phyloP scores from a whole-genome alignment of 2,113 vertebrate species.

The Chaetops frenatus region DNA sequence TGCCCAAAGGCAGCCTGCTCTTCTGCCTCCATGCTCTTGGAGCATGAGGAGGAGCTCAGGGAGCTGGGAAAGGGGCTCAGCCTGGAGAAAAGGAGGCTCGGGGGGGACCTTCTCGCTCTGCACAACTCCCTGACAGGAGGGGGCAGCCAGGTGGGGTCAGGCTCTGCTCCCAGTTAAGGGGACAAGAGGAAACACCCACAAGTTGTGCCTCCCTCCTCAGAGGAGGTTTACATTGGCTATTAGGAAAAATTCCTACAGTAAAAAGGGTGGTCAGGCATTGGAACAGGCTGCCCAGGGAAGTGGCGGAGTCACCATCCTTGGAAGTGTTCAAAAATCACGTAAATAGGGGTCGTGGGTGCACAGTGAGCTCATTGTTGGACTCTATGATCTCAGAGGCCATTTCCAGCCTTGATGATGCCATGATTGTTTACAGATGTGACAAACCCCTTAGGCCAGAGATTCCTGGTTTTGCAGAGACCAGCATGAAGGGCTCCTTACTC shows the following conservation, averaged over 20 bases:
- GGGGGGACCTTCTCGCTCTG: not conserved
- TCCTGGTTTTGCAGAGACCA: not conserved
- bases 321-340: not conserved
- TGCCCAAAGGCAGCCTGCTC: not conserved
- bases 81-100: not conserved
- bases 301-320: not conserved
- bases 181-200: not conserved
- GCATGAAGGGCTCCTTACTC: not conserved
- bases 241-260: not conserved
- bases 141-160: accelerated
- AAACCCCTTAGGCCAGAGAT: not conserved
- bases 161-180: not conserved
- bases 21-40: not conserved
- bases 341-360: accelerated
- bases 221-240: not conserved
- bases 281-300: not conserved
- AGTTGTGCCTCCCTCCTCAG: too few species aligned
- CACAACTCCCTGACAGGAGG: not conserved
- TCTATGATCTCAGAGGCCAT: not conserved
- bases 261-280: not conserved
- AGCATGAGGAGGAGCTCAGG: not conserved
- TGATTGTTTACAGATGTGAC: not conserved
- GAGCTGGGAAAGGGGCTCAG: not conserved
- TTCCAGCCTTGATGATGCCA: not conserved
- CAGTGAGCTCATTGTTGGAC: not conserved